Evolutionary conservation across 1,140 invertebrate species (phyloP).

Genomic region (Brachionus manjavacas): DNA sequence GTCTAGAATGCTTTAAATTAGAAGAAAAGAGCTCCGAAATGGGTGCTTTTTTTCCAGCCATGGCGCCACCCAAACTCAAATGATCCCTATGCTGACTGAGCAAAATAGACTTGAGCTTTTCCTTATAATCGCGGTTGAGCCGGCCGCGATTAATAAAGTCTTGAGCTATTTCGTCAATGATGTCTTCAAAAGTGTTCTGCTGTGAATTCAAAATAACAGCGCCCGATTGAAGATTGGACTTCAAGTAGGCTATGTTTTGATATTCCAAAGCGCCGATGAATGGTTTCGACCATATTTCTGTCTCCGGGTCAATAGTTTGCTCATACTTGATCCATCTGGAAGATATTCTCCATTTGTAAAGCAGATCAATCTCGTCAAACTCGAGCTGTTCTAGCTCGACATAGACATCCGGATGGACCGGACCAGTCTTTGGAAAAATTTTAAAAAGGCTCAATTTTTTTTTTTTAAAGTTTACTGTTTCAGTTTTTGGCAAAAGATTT

Average conservation of each 20-base stretch:
- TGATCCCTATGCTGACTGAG: slow-evolving; percentile 30
- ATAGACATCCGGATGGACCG: slow-evolving; percentile 3
- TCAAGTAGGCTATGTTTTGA: slow-evolving; percentile 36
- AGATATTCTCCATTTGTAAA: slow-evolving; percentile 21
- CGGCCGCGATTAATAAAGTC: slow-evolving; percentile 33
- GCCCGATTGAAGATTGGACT: slow-evolving; percentile 9
- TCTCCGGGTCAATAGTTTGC: slow-evolving; percentile 31
- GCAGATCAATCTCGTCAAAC: neutral
- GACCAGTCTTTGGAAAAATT: no score
- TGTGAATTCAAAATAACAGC: slow-evolving; percentile 16
- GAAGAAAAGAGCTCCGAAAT: slow-evolving; percentile 31
- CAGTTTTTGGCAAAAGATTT: neutral
- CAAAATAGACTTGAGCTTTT: neutral
- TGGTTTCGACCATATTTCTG: slow-evolving; percentile 28
- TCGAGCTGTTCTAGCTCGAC: slow-evolving; percentile 26
- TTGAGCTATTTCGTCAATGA: slow-evolving; percentile 19
- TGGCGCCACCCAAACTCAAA: neutral
- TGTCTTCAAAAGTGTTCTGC: slow-evolving; percentile 11
- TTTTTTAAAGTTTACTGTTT: neutral
- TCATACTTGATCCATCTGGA: slow-evolving; percentile 42
- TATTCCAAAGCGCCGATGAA: slow-evolving; percentile 34
- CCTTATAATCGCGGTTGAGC: slow-evolving; percentile 12
- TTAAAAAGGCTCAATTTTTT: neutral
- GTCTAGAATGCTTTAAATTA: slow-evolving; percentile 8
- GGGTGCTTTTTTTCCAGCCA: slow-evolving; percentile 39